A percentile compares a stretch with the other conserved stretches of the same genome.
These are phyloP conservation scores for Proteles cristata DNA, from an alignment of 2,113 vertebrate genomes.

Conservation along the genomic window DNA sequence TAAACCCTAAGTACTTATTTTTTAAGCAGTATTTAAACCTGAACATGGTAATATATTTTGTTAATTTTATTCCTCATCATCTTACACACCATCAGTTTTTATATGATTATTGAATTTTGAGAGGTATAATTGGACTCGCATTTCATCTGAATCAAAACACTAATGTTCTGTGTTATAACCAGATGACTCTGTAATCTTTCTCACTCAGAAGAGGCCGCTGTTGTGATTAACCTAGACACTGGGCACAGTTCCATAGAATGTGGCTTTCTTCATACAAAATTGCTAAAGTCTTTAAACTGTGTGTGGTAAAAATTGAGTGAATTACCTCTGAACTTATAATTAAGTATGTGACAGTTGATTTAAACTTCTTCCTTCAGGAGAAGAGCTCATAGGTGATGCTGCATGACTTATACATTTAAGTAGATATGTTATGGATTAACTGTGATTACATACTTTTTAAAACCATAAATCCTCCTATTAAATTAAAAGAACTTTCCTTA, in stretches of 20 bases:
- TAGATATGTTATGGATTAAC: not conserved
- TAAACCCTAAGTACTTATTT: not conserved
- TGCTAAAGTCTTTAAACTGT: not conserved
- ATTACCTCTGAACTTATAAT: conserved; percentile 57
- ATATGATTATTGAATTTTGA: conserved; percentile 13
- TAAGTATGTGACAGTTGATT: conserved; percentile 52
- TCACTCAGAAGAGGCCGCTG: not conserved
- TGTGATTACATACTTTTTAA: not conserved
- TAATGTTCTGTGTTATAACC: not conserved
- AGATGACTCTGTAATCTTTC: not conserved
- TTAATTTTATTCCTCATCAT: conserved; percentile 16
- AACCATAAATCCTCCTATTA: not conserved
- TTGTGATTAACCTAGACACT: conserved; percentile 39
- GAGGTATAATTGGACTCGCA: not conserved
- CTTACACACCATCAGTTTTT: not conserved
- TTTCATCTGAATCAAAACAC: not conserved
- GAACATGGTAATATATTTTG: not conserved
- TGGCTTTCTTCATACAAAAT: not conserved
- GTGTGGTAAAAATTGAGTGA: not conserved
- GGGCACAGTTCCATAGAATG: not conserved
- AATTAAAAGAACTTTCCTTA: not conserved
- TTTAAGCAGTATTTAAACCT: not conserved
- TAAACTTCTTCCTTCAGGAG: conserved; percentile 33
- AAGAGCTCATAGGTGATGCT: not conserved
- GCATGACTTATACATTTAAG: conserved; percentile 12